Evolutionary conservation across 2,113 vertebrate species (phyloP), one percentile per base, ranked within the genome.

Genomic region (Syngnathoides biaculeatus): DNA sequence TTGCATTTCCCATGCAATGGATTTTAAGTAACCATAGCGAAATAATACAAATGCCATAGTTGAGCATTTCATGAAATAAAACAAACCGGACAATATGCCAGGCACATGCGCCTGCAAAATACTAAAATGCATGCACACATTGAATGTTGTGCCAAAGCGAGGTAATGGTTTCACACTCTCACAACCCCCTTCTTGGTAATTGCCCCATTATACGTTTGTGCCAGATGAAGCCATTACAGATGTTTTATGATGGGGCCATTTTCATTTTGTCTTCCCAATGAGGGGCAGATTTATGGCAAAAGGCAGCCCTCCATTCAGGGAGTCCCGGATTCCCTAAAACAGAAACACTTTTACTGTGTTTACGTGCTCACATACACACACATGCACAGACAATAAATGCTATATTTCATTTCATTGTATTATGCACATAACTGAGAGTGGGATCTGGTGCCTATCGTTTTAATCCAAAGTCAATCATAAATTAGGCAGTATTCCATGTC

Each of bases 211-310:
- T 87, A 85, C 84, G 83, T 89, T 85, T 84, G 89, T 91, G 90
- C 91, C 84, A 79, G 91, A 91, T 90, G 86, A 89, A 92, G 84
- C 91, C 85, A 87, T 91, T 92, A 83, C 90, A 92, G 91, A 92
- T 93, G 92, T 91, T 93, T 92, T 93, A 92, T 92, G 91, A 91
- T 67, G 70, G 88, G 86, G 83, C 85, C 79, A 88, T 91, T 89
- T 90, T 91, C 89, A 90, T 90, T 92, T 90, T 91, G 89, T 92
- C 87, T 89, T 83, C 79, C 71, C 89, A 86, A 87, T 90, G 90
- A 91, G 82, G 84, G 90, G 89, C 89, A 88, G 90, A 93, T 92
- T 92, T 91, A 92, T 87, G 87, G 85, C 64, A 67, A 63, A 68
- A 86, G 74, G 84, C 81, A 77, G 73, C 89, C 79, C 84, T 79